These are phyloP conservation scores for Orchesellides sinensis DNA, from an alignment of 2,888 invertebrate species.

Conservation along the genomic window DNA sequence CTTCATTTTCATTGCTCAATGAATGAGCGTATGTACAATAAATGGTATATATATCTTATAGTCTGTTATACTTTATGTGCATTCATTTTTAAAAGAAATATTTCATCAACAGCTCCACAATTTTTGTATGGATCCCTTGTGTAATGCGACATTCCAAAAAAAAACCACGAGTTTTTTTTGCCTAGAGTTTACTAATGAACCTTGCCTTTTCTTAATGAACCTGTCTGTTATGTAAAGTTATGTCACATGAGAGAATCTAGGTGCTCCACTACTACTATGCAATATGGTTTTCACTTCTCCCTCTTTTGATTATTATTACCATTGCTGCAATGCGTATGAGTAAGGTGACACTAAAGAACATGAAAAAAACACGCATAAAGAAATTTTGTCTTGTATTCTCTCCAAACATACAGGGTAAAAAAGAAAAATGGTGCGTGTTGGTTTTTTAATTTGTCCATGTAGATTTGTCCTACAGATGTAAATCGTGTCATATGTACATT, in stretches of 20 bases:
- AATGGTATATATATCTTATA: not conserved
- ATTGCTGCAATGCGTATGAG: too few species aligned
- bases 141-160: constrained; percentile 3
- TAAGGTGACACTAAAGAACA: not conserved
- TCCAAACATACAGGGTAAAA: too few species aligned
- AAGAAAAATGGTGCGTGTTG: not conserved
- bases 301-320: not conserved
- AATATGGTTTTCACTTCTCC: not conserved
- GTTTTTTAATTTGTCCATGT: constrained; percentile 1
- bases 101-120: constrained; percentile 5
- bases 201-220: constrained; percentile 69
- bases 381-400: too few species aligned
- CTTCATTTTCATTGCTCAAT: constrained; percentile 3
- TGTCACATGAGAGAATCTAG: constrained; percentile 30
- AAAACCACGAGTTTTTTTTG: constrained; percentile 1
- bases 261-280: not conserved
- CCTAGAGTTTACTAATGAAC: constrained; percentile 61
- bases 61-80: not conserved
- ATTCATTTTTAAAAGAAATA: constrained; percentile 4
- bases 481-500: too few species aligned
- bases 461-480: too few species aligned
- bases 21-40: constrained; percentile 10
- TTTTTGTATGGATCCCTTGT: not conserved
- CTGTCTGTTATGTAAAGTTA: constrained; percentile 63
- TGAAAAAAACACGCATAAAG: not conserved